A percentile compares a stretch with the other conserved stretches of the same genome.
These are phyloP conservation scores for Thrips palmi DNA, from an alignment of 1,140 invertebrate genomes.

Conservation along the genomic window DNA sequence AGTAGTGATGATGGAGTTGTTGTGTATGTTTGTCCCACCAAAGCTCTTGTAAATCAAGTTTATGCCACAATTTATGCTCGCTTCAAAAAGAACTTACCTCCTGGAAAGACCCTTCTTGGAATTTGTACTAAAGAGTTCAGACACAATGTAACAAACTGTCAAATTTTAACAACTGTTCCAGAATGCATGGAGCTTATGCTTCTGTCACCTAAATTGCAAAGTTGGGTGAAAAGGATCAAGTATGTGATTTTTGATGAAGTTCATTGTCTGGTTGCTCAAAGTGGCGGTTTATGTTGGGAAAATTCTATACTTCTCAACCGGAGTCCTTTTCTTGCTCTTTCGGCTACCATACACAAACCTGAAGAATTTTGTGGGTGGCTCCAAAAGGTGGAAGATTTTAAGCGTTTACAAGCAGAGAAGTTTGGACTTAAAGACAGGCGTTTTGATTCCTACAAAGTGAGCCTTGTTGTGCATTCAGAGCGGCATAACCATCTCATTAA, in stretches of 20 bases:
- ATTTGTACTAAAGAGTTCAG: conserved; percentile 15
- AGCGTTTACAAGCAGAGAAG: conserved; percentile 8
- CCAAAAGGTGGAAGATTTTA: conserved; percentile 13
- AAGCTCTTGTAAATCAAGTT: conserved; percentile 17
- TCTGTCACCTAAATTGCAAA: conserved; percentile 13
- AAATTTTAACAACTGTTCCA: conserved; percentile 15
- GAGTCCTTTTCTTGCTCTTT: conserved; percentile 15
- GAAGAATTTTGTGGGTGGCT: conserved; percentile 13
- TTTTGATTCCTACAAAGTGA: conserved; percentile 11
- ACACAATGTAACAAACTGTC: conserved; percentile 12
- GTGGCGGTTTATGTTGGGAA: conserved; percentile 14
- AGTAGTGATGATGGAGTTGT: conserved; percentile 14
- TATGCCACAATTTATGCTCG: conserved; percentile 15
- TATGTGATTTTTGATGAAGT: conserved; percentile 18
- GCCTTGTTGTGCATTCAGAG: conserved; percentile 12
- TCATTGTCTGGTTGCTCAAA: conserved; percentile 14
- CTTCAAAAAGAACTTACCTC: conserved; percentile 13
- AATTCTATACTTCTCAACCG: conserved; percentile 12
- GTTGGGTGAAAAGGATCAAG: conserved; percentile 12
- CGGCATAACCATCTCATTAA: conserved; percentile 15
- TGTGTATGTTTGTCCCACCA: conserved; percentile 17
- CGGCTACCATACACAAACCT: conserved; percentile 15
- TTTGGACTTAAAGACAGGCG: not conserved
- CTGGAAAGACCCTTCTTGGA: conserved; percentile 13
- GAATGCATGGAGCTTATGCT: conserved; percentile 15